Conservation (phyloP, 2,888 invertebrate species). For the Aspidapion aeneum region DNA sequence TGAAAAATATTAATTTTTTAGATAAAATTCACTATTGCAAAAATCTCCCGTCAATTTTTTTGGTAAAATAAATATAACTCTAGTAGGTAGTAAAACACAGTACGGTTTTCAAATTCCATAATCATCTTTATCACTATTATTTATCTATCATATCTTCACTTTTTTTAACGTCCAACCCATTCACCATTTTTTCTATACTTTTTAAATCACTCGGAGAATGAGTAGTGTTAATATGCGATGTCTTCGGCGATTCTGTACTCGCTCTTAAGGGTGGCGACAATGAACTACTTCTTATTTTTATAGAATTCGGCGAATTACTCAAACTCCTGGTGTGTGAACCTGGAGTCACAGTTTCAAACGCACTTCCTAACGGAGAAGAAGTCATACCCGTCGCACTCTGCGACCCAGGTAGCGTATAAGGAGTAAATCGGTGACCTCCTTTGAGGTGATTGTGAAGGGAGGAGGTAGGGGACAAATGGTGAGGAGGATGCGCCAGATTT, state of each 20-base stretch:
- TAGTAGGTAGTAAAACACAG: too few relatives aligned
- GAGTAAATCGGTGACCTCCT: slow-evolving; percentile 80
- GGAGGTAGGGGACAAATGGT: slow-evolving; percentile 50
- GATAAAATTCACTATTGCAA: too few relatives aligned
- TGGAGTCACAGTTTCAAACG: slow-evolving; percentile 87
- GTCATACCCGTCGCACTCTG: slow-evolving; percentile 42
- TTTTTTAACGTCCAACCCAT: slow-evolving; percentile 86
- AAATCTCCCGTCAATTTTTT: too few relatives aligned
- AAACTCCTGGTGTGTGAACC: slow-evolving; percentile 64
- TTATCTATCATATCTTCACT: slow-evolving; percentile 42
- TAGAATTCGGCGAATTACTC: slow-evolving; percentile 56
- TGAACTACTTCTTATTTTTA: slow-evolving; percentile 46
- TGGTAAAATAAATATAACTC: too few relatives aligned
- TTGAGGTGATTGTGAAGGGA: slow-evolving; percentile 67
- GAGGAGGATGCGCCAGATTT: slow-evolving; percentile 55
- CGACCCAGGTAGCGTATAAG: slow-evolving; percentile 73
- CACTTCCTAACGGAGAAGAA: slow-evolving; percentile 67
- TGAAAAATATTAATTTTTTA: too few relatives aligned
- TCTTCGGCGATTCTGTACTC: slow-evolving; percentile 55
- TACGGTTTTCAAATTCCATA: not conserved
- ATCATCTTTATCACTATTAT: slow-evolving; percentile 34
- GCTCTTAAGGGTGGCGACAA: slow-evolving; percentile 56
- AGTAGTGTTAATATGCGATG: slow-evolving; percentile 46
- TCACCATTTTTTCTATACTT: slow-evolving; percentile 97
- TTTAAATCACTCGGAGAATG: slow-evolving; percentile 80